Conservation (phyloP, 1,140 invertebrate genomes). For the Wasmannia auropunctata region DNA sequence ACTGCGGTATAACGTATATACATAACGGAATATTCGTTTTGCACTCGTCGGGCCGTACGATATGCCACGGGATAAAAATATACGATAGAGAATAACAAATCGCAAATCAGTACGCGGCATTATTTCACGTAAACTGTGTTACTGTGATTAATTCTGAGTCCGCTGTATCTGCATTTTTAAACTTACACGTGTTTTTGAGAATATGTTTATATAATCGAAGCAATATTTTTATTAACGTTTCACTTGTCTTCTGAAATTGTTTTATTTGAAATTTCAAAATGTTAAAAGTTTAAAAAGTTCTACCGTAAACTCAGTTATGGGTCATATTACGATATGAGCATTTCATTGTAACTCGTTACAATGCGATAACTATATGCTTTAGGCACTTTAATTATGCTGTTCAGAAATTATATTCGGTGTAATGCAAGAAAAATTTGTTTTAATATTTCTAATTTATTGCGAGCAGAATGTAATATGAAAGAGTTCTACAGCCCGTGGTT, state of each 20-base stretch:
- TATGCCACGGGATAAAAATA: background rate
- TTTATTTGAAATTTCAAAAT: background rate
- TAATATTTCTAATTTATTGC: background rate
- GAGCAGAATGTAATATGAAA: background rate
- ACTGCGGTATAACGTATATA: constrained; percentile 18
- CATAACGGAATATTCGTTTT: constrained; percentile 54
- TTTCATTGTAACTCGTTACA: background rate
- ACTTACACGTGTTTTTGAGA: background rate
- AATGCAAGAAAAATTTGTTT: background rate
- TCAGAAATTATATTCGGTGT: background rate
- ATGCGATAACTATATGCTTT: background rate
- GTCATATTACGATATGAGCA: background rate
- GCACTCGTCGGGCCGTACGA: background rate
- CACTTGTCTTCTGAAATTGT: background rate
- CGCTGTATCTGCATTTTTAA: background rate
- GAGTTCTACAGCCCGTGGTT: constrained; percentile 45
- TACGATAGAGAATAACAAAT: background rate
- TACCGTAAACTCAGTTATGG: background rate
- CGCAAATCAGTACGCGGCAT: background rate
- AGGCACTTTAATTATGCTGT: background rate
- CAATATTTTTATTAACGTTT: background rate
- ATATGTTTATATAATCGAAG: background rate
- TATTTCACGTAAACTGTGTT: constrained; percentile 3
- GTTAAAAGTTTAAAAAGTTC: background rate
- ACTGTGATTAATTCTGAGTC: background rate